Conservation (phyloP, 2,888 invertebrate genomes). For the Caenorhabditis macrosperma region DNA sequence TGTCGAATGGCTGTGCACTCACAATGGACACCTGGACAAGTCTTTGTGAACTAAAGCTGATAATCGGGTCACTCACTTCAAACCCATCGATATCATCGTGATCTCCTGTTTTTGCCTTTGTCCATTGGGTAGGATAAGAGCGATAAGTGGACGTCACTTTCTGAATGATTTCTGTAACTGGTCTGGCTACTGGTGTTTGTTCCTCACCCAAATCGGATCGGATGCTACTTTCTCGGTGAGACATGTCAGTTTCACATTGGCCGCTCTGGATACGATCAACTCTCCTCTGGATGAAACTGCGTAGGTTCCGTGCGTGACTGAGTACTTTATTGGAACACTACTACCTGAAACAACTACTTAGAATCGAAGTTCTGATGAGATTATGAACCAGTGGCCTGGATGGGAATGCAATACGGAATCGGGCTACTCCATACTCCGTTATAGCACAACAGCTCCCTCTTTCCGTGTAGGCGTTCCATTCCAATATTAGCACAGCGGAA, state of each 20-base stretch:
- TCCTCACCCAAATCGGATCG: constrained; percentile 72
- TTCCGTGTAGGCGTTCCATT: constrained; percentile 62
- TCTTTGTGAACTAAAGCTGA: not conserved
- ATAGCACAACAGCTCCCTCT: constrained; percentile 56
- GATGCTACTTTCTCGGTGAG: constrained; percentile 67
- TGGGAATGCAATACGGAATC: constrained; percentile 63
- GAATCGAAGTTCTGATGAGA: not conserved
- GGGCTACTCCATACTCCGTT: constrained; percentile 66
- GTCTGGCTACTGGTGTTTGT: constrained; percentile 5
- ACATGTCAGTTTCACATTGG: constrained; percentile 77
- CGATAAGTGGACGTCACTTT: constrained; percentile 78
- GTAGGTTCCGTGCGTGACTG: constrained; percentile 73
- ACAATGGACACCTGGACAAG: constrained; percentile 85
- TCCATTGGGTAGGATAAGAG: constrained; percentile 77
- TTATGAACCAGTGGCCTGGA: constrained; percentile 45
- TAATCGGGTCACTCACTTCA: constrained; percentile 60
- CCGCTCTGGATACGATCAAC: constrained; percentile 74
- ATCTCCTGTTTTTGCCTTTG: constrained; percentile 63
- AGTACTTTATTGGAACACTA: constrained; percentile 75
- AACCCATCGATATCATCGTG: constrained; percentile 69
- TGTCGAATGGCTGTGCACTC: constrained; percentile 89
- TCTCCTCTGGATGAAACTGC: constrained; percentile 74
- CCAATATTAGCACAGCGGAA: constrained; percentile 76
- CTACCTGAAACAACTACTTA: constrained; percentile 70
- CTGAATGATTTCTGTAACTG: constrained; percentile 60